phyloP scores from a whole-genome alignment of 2,113 vertebrate species.

The Anser cygnoides region DNA sequence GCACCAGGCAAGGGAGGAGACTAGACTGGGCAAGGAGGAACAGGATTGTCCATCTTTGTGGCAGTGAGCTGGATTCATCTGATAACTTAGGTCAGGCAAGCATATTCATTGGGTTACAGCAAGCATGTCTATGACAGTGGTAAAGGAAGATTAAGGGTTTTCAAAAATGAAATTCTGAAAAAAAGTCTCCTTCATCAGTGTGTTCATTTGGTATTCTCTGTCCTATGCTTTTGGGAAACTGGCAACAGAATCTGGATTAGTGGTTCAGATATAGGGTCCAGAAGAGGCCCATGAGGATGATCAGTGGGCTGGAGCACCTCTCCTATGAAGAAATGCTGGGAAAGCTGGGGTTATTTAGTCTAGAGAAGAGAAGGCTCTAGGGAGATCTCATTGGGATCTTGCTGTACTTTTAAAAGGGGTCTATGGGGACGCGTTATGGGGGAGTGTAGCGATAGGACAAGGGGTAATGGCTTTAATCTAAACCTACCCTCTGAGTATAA shows the following conservation, averaged over 20 bases:
- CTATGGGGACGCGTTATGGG: not conserved
- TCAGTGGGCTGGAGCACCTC: too few relatives aligned
- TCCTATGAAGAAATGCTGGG: too few relatives aligned
- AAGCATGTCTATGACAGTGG: accelerated
- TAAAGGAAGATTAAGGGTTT: not conserved
- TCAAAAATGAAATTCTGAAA: not conserved
- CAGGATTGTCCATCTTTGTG: accelerated
- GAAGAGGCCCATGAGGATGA: too few relatives aligned
- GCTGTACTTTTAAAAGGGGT: not conserved
- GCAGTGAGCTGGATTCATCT: not conserved
- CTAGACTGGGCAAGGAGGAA: not conserved
- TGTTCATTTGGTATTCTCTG: not conserved
- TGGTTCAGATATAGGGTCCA: too few relatives aligned
- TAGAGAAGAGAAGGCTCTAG: not conserved
- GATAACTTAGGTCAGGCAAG: not conserved
- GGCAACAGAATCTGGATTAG: not conserved
- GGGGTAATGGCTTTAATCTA: not conserved
- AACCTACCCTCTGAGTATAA: too few relatives aligned
- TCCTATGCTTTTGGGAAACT: not conserved
- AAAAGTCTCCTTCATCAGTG: not conserved
- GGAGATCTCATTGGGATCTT: not conserved
- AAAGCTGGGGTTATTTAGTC: too few relatives aligned
- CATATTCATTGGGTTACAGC: accelerated
- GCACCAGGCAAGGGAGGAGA: accelerated
- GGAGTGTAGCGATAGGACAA: not conserved